Evolutionary conservation across 2,888 invertebrate genomes (phyloP).

Genomic region (Platycnemis pennipes): DNA sequence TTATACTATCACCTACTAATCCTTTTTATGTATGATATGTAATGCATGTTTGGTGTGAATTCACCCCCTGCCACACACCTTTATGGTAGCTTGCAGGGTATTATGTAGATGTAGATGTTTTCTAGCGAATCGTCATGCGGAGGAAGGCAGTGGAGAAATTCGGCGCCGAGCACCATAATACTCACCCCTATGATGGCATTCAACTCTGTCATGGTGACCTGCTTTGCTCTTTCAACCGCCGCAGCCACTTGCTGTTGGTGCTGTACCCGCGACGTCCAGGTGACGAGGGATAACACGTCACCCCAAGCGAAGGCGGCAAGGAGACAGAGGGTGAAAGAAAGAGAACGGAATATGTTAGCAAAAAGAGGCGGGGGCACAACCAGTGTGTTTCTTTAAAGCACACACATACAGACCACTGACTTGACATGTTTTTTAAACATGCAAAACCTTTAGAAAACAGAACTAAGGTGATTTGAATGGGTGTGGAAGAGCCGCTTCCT

Average conservation of each 20-base stretch:
- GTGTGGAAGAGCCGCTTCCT: neutral
- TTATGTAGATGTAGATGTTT: too few species aligned
- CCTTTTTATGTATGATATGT: too few species aligned
- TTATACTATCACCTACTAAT: too few species aligned
- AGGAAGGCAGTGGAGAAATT: too few species aligned
- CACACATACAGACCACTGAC: neutral
- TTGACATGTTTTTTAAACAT: neutral
- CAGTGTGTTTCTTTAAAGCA: neutral
- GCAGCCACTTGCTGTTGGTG: constrained; percentile 96
- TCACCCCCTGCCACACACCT: too few species aligned
- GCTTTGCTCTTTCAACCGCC: constrained; percentile 96
- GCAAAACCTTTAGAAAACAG: neutral
- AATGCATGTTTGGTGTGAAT: too few species aligned
- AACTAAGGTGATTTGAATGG: neutral
- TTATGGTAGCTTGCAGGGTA: too few species aligned
- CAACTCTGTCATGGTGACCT: constrained; percentile 96
- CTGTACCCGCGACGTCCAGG: constrained; percentile 76
- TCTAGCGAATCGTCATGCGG: too few species aligned
- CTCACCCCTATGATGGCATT: constrained; percentile 97
- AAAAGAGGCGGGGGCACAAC: neutral
- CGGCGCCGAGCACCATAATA: constrained; percentile 40
- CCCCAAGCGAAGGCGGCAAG: neutral
- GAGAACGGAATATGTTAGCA: neutral
- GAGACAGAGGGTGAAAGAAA: neutral
- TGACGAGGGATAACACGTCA: neutral